Evolutionary conservation across 1,140 invertebrate species (phyloP).

Genomic region (Drosophila dunni): DNA sequence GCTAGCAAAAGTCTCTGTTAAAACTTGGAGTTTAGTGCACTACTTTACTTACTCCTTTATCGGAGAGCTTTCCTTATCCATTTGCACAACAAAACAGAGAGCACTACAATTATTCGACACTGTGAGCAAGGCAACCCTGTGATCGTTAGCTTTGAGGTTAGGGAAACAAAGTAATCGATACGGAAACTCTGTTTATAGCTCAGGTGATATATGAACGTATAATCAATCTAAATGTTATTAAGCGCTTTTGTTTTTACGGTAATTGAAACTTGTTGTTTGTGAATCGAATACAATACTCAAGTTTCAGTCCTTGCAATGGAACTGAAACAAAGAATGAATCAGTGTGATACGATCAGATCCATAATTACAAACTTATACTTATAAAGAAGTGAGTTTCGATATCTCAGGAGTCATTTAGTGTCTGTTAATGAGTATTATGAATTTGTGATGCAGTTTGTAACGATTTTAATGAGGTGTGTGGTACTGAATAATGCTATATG

Average conservation of each 20-base stretch:
- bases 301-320: neutral
- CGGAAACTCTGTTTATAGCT: neutral
- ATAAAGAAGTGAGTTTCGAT: conserved; percentile 42
- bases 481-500: too few relatives aligned
- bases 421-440: too few relatives aligned
- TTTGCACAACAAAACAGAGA: neutral
- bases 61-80: neutral
- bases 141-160: neutral
- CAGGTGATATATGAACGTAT: neutral
- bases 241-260: neutral
- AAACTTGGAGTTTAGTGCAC: too few relatives aligned
- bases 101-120: neutral
- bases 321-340: conserved; percentile 24
- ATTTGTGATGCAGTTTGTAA: too few relatives aligned
- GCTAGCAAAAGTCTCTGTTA: neutral
- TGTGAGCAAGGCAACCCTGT: neutral
- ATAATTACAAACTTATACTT: conserved; percentile 28
- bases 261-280: conserved; percentile 11
- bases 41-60: conserved; percentile 31
- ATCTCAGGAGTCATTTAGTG: conserved; percentile 32
- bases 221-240: neutral
- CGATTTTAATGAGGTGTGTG: too few relatives aligned
- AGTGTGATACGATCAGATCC: conserved; percentile 29
- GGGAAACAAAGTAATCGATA: neutral
- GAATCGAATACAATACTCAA: conserved; percentile 1